Conservation (phyloP, 2,888 invertebrate genomes). For the Aleiodes leptofemur region DNA sequence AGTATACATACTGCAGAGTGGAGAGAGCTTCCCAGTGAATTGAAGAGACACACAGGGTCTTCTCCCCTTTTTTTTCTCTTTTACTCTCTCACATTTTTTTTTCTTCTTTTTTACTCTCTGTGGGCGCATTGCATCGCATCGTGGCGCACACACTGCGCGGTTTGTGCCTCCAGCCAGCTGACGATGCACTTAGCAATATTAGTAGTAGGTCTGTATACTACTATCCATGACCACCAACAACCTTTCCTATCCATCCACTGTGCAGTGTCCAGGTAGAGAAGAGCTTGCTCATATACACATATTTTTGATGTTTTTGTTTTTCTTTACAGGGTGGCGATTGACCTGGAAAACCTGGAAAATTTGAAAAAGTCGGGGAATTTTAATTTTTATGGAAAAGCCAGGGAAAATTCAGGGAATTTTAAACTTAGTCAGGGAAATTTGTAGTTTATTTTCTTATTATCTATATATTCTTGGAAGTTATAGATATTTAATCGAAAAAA, state of each 20-base stretch:
- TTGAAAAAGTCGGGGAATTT: no score
- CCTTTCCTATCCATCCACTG: slow-evolving; percentile 36
- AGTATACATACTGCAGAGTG: slow-evolving; percentile 46
- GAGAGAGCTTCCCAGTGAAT: slow-evolving; percentile 53
- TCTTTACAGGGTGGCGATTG: no score
- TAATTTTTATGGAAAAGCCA: no score
- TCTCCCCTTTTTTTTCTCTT: no score
- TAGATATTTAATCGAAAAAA: no score
- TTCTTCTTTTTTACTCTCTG: slow-evolving; percentile 25
- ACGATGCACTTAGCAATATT: slow-evolving; percentile 75
- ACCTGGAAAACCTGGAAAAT: no score
- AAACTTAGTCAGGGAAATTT: no score
- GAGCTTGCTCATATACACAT: slow-evolving; percentile 28
- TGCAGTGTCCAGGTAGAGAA: slow-evolving; percentile 20
- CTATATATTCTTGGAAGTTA: no score
- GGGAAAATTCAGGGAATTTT: no score
- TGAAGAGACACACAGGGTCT: slow-evolving; percentile 49
- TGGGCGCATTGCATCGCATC: slow-evolving; percentile 57
- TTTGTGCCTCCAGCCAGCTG: slow-evolving; percentile 67
- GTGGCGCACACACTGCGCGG: slow-evolving; percentile 47
- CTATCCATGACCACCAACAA: slow-evolving; percentile 50
- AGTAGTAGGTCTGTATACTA: slow-evolving; percentile 66
- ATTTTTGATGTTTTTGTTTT: slow-evolving; percentile 29
- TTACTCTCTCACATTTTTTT: neutral
- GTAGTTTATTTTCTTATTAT: no score